A percentile compares a stretch with the other conserved stretches of the same genome.
Evolutionary conservation across 1,140 invertebrate species (phyloP).

Genomic region (Akabosia matsudoensis): DNA sequence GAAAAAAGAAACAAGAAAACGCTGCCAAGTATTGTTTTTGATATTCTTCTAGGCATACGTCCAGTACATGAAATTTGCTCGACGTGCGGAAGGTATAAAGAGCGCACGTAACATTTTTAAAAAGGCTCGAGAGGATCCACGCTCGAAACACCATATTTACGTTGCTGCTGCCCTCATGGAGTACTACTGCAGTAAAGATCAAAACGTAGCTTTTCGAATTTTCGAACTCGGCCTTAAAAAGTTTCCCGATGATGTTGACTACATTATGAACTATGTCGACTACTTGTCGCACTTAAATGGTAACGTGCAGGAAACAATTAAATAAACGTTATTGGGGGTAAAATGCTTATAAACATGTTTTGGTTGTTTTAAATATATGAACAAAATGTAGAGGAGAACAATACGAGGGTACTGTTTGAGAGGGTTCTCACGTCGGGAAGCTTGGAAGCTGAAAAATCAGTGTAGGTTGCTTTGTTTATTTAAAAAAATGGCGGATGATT

Average conservation of each 20-base stretch:
- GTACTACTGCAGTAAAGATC: slow-evolving; percentile 99
- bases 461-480: slow-evolving; percentile 61
- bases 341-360: neutral
- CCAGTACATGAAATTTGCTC: slow-evolving; percentile 98
- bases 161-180: slow-evolving; percentile 97
- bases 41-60: slow-evolving; percentile 74
- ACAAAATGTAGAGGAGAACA: slow-evolving; percentile 92
- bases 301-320: too few relatives aligned
- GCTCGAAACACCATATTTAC: slow-evolving; percentile 87
- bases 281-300: slow-evolving; percentile 97
- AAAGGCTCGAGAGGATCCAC: slow-evolving; percentile 83
- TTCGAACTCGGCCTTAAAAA: slow-evolving; percentile 98
- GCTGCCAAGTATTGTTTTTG: slow-evolving; percentile 6
- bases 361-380: too few relatives aligned
- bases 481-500: too few relatives aligned
- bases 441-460: slow-evolving; percentile 84
- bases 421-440: slow-evolving; percentile 90
- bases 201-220: slow-evolving; percentile 95
- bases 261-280: slow-evolving; percentile 92
- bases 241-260: slow-evolving; percentile 90
- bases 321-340: neutral
- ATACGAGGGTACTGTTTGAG: slow-evolving; percentile 96
- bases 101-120: slow-evolving; percentile 92
- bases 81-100: slow-evolving; percentile 96
- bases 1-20: too few relatives aligned